Evolutionary conservation across 2,797 vertebrate genomes (phyloP), one percentile per base, ranked within the genome.

Genomic region (Aldrovandia affinis): DNA sequence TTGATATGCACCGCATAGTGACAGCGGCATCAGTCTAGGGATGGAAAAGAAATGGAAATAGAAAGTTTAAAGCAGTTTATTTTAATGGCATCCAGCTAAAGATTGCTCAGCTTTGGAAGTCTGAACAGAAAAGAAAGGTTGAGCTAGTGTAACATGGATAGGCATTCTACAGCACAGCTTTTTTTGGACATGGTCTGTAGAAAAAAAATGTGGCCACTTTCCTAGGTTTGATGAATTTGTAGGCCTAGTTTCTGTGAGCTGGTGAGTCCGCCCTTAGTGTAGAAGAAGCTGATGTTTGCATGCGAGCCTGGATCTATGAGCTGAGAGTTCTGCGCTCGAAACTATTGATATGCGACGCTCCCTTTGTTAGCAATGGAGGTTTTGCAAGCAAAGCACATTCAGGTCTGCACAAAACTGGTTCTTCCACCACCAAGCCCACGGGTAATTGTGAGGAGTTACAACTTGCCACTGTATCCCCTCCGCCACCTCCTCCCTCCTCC

Each of bases 341-440:
- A 30, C n/a, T 52, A 52, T 52, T 65, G 61, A 10, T 25, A 65
- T 65, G 28, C 30, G 63, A 65, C 33, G 25, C 65, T 70, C 65
- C 28, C 30, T 65, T 70, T 18, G 55, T 57, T 20, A 1, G 1
- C 30, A 1, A 22, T 20, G 68, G 33, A 70, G 68, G 33, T 70
- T 70, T 70, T 70, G 68, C 15, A 36, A 70, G 68, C 68, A 70
- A 70, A 70, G 73, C 73, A 47, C 8, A 44, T 47, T 77, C 42
- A 77, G 73, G 42, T 12, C 39, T 47, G 6, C 6, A 7, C 8
- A 20, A 47, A 77, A 77, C 39, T 77, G 39, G 73, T 77, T 77
- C 73, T 47, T 77, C 20, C 25, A n/a, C 18, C 18, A n/a, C 42
- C 22, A 44, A 47, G 42, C 73, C 73, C 39, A 47, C 39, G 25